phyloP scores from a whole-genome alignment of 2,797 vertebrate species.

The Thripadectes ignobilis region DNA sequence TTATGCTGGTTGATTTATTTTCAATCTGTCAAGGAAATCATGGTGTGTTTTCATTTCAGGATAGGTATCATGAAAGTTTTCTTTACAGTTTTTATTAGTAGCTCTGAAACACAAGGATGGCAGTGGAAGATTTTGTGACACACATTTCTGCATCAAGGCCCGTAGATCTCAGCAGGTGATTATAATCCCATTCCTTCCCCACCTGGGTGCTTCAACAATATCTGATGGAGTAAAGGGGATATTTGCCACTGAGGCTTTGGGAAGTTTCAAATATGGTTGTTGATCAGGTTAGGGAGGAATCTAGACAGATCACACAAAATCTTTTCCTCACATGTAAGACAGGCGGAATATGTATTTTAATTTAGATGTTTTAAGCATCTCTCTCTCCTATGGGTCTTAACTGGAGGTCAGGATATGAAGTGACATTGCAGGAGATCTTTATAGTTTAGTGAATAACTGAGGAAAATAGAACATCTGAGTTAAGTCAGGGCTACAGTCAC shows the following conservation, averaged over 20 bases:
- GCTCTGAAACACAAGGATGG: neutral
- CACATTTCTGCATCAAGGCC: neutral
- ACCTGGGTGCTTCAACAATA: neutral
- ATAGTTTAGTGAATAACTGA: neutral
- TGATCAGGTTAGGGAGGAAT: neutral
- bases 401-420: neutral
- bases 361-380: neutral
- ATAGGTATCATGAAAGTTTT: neutral
- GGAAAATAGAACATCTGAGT: neutral
- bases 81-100: neutral
- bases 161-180: no score
- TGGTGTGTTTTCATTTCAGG: neutral
- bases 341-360: neutral
- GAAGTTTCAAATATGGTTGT: neutral
- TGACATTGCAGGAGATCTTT: neutral
- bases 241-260: neutral
- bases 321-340: neutral
- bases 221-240: neutral
- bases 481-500: neutral
- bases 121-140: neutral
- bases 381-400: neutral
- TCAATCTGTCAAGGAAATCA: neutral
- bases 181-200: neutral
- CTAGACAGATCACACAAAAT: neutral
- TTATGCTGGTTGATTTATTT: neutral